Evolutionary conservation across 30 jellyfish, hydroid and myxozoan species (phyloP).

Genomic region (Hydractinia symbiolongicarpus): DNA sequence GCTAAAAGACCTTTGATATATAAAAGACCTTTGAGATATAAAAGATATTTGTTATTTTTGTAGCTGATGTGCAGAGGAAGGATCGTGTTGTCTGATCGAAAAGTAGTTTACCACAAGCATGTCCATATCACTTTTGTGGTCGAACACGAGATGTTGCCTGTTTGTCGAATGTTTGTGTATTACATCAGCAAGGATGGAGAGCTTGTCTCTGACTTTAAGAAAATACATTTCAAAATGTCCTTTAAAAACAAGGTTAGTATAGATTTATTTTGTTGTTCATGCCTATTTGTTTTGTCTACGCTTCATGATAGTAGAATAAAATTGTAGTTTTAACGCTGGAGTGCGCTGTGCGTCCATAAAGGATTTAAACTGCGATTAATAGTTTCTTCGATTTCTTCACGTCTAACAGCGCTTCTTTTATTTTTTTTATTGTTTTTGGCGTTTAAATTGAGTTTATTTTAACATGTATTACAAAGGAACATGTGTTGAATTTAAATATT

Average conservation of each 20-base stretch:
- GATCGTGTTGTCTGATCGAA: slow-evolving; percentile 1
- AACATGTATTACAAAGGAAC: not conserved
- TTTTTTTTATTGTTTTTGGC: too few relatives aligned
- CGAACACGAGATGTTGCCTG: slow-evolving; percentile 1
- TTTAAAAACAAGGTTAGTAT: slow-evolving; percentile 11
- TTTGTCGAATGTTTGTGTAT: slow-evolving; percentile 3
- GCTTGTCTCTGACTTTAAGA: slow-evolving; percentile 10
- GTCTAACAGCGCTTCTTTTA: too few relatives aligned
- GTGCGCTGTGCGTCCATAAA: not conserved
- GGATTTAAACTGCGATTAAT: not conserved
- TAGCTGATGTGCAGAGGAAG: not conserved
- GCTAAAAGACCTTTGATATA: not conserved
- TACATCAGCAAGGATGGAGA: slow-evolving; percentile 16
- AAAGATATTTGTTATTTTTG: not conserved
- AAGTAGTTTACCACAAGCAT: not conserved
- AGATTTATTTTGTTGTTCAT: not conserved
- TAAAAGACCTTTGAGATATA: not conserved
- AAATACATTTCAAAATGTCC: not conserved
- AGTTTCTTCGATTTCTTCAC: too few relatives aligned
- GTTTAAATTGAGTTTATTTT: not conserved
- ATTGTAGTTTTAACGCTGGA: not conserved
- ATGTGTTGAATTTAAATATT: not conserved
- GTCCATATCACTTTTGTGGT: not conserved
- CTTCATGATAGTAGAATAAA: not conserved
- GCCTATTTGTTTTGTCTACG: not conserved